Base-by-base conservation (phyloP, 2,113 vertebrate species). In the Tenrec ecaudatus region DNA sequence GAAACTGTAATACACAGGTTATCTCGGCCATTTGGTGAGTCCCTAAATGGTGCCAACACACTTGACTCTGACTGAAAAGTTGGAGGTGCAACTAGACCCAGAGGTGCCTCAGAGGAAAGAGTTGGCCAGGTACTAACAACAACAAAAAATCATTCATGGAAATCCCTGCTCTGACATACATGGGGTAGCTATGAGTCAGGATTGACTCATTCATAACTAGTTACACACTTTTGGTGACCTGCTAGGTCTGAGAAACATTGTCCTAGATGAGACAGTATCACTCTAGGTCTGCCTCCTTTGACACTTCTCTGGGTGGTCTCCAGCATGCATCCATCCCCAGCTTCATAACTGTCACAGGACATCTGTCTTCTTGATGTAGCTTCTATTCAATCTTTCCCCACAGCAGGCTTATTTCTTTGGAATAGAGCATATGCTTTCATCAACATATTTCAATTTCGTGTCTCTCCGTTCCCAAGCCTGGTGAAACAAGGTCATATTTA, bases 371-470 rank as follows among this genome's bases (percentile, higher is more conserved):
- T 73, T 91, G 86, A 80, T 19, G 27, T 3, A 43, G 33, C 3
- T 2, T 82, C 36, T 60, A 3, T 22, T 77, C 78, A 68, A 27
- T 91, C 53, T 92, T 62, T 87, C 92, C 76, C 38, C 64, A 43
- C 88, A 90, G 71, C 47, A 64, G 73, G 36, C 29, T 31, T n/a
- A 58, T 95, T 86, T 94, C 62, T 94, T 93, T 94, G 57, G 64
- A 95, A 82, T 60, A 89, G 31, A 94, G 47, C 33, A 36, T 68
- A 86, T 33, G 81, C 31, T 89, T 91, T 81, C 53, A 75, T 82
- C 89, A 93, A n/a, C 62, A 73, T 84, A 75, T 89, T 93, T 95
- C 94, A 94, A 86, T 93, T 95, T 82, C 68, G 76, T 92, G 33
- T 87, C 62, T 92, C 60, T 86, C 94, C n/a, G 73, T 88, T 84